Base-by-base conservation (phyloP, 2,797 vertebrate genomes). In the Gymnothorax reevesii region DNA sequence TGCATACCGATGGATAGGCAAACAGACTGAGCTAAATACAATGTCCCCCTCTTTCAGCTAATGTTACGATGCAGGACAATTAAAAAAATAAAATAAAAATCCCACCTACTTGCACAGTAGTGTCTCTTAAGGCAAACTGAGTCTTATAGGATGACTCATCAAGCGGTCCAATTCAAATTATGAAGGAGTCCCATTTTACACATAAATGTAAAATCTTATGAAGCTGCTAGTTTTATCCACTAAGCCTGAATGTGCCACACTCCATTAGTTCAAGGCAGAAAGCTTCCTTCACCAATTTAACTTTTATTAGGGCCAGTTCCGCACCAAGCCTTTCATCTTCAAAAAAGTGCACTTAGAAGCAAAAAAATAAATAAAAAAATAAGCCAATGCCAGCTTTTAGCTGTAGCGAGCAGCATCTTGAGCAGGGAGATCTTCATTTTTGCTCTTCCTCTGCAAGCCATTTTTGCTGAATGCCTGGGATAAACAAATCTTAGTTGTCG, bases 331-430 rank as follows among this genome's bases (percentile, higher is more conserved):
- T 60, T 60, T 60, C 82, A 42, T 3, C 82, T 57, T 83, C 42
- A 17, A 59, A 27, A 59, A 15, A 66, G 12, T 83, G 83, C 71
- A 71, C 55, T 66, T 27, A 86, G 8, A 52, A 88, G 60, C 55
- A 85, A 33, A 73, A 13, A 42, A 42, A 42, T 1, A 42, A 42
- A n/a, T n/a, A 42, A 42, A 42, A 42, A 42, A 66, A 22, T 75
- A 59, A 79, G 25, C 64, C 82, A 22, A 64, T 60, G 20, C 77
- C 42, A 27, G 59, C 27, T 42, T 82, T 64, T 17, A 33, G 2
- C 57, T 60, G 27, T 62, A 25, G 25, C 82, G 60, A 33, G 25
- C 15, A 12, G 55, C 54, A 10, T n/a, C 54, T 57, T 13, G 54
- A 83, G 57, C 20, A 27, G 55, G 17, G 25, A 9, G 57, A 15